Evolutionary conservation across 2,888 invertebrate species (phyloP), one percentile per base, ranked within the genome.

Genomic region (Lottia gigantea): DNA sequence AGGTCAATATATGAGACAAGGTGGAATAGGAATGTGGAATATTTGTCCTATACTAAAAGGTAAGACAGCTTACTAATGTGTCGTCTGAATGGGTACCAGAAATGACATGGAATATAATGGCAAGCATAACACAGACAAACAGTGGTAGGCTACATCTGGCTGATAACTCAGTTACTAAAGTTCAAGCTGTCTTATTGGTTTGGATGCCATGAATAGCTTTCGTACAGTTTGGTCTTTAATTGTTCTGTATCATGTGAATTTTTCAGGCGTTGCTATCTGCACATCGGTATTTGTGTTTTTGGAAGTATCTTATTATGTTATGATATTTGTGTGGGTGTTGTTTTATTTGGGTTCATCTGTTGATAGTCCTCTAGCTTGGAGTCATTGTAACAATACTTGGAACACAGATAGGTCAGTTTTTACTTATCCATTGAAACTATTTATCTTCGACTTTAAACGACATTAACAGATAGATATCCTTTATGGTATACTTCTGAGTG

Each of bases 41-140:
- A 67, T 78, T 46, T 73, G 71, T 68, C 77, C 77, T 1, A 46
- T 78, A 14, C 66, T 76, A 26, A 78, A 77, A 74, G 77, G 78
- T 76, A 62, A 62, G 12, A n/a, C n/a, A n/a, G 15, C n/a, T 45
- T n/a, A 15, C 62, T 62, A 26, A 62, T 4, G n/a, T 0, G n/a
- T n/a, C n/a, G 23, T 62, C 62, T 15, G 25, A 61, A 15, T 31
- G 31, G 2, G 6, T 31, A 40, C 40, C 40, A 40, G 40, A 40
- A 40, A 40, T 40, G 40, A 8, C 2, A 40, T 40, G 11, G n/a
- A n/a, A n/a, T n/a, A n/a, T n/a, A n/a, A n/a, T n/a, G n/a, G n/a
- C n/a, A 31, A 31, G 31, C 31, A 6, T 6, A 31, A 3, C 31
- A 31, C 2, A 6, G 31, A 31, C 31, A 31, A 31, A 31, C 31